Conservation (phyloP, 2,797 vertebrate genomes). For the Tamandua tetradactyla region DNA sequence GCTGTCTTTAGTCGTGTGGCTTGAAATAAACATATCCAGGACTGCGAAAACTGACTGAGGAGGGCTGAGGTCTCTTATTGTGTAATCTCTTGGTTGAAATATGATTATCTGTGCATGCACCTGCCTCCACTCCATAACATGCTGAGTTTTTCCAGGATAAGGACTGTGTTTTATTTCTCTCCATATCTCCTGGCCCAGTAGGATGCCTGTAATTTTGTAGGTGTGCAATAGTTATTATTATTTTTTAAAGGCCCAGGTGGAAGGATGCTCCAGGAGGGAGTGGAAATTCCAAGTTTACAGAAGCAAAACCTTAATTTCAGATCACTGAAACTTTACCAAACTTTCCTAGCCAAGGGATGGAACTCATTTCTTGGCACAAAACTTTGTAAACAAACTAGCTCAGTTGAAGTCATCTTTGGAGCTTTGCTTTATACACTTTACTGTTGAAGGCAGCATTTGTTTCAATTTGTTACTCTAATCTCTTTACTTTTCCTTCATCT, state of each 20-base stretch:
- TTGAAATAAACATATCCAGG: background rate
- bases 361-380: background rate
- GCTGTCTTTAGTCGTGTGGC: background rate
- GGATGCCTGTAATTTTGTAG: background rate
- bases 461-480: background rate
- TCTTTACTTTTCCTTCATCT: background rate
- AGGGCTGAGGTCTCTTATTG: background rate
- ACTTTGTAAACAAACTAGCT: background rate
- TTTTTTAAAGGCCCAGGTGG: background rate
- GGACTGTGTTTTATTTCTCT: background rate
- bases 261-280: background rate
- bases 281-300: background rate
- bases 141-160: accelerated
- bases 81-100: background rate
- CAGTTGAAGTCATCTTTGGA: background rate
- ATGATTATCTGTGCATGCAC: background rate
- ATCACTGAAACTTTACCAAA: background rate
- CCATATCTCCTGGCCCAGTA: background rate
- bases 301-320: background rate
- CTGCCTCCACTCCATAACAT: too few relatives aligned
- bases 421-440: background rate
- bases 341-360: background rate
- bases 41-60: background rate
- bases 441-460: background rate
- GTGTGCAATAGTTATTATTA: background rate